phyloP scores from a whole-genome alignment of 2,888 invertebrate species.

The Leptogaster cylindrica region DNA sequence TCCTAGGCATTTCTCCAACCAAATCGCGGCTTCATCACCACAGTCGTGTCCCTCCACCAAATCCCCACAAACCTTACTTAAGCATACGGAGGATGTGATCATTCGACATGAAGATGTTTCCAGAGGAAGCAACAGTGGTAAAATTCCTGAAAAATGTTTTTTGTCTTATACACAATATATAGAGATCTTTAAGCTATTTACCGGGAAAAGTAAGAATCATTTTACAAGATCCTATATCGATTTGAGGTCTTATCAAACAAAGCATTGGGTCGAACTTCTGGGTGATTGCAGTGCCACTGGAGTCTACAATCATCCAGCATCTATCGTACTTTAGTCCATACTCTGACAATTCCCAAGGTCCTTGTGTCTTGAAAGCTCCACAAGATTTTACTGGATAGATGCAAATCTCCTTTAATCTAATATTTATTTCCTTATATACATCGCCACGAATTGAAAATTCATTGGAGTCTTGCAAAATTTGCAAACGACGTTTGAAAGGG shows the following conservation, averaged over 20 bases:
- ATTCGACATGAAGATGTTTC: slow-evolving; percentile 50
- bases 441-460: too few relatives aligned
- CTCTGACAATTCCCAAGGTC: slow-evolving; percentile 74
- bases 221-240: slow-evolving; percentile 67
- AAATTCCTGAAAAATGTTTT: too few relatives aligned
- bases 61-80: slow-evolving; percentile 86
- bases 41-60: slow-evolving; percentile 81
- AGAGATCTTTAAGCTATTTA: slow-evolving; percentile 53
- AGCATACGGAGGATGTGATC: slow-evolving; percentile 64
- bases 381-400: slow-evolving; percentile 94
- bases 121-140: too few relatives aligned
- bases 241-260: slow-evolving; percentile 76
- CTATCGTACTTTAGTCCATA: slow-evolving; percentile 88
- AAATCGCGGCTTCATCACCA: slow-evolving; percentile 78
- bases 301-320: slow-evolving; percentile 90
- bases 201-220: slow-evolving; percentile 70
- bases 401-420: slow-evolving; percentile 64
- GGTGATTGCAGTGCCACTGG: slow-evolving; percentile 81
- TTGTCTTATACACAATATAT: not conserved
- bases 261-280: slow-evolving; percentile 84
- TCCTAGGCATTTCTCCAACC: slow-evolving; percentile 79
- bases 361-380: slow-evolving; percentile 72
- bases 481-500: slow-evolving; percentile 49
- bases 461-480: slow-evolving; percentile 50
- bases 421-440: too few relatives aligned